Percentiles rank a stretch among this genome's conserved stretches.
These are phyloP conservation scores for Coelinius sp. DNA, from an alignment of 2,888 invertebrate species.

Conservation along the genomic window DNA sequence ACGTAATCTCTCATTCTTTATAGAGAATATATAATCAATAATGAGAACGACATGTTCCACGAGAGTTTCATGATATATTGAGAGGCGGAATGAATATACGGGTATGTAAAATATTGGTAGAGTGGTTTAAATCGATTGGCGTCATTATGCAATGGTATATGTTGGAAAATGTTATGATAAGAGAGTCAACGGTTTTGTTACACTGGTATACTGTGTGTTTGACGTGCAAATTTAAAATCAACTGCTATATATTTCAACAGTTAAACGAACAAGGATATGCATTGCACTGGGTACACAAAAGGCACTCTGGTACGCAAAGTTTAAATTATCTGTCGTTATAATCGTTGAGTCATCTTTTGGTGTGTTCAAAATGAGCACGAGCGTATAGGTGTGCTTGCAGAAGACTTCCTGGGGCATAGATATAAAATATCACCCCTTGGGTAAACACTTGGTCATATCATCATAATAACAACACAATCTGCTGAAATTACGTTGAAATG, in stretches of 20 bases:
- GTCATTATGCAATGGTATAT: neutral
- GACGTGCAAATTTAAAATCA: constrained; percentile 28
- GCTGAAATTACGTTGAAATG: neutral
- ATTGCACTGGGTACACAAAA: constrained; percentile 33
- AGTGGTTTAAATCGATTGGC: constrained; percentile 8
- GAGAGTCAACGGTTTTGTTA: constrained; percentile 11
- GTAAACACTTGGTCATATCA: constrained; percentile 16
- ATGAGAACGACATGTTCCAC: neutral
- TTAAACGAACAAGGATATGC: constrained; percentile 19
- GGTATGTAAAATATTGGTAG: neutral
- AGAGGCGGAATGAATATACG: neutral
- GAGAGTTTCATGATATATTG: neutral
- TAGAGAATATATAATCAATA: neutral
- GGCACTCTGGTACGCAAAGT: neutral
- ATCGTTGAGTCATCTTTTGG: constrained; percentile 40
- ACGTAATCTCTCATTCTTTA: neutral
- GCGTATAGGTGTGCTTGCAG: constrained; percentile 25
- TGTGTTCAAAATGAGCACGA: constrained; percentile 27
- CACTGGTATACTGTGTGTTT: constrained; percentile 27
- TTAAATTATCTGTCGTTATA: constrained; percentile 35
- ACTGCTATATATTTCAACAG: constrained; percentile 16
- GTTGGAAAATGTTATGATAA: constrained; percentile 27
- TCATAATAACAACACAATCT: constrained; percentile 3
- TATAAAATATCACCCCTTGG: constrained; percentile 26
- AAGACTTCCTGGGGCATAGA: constrained; percentile 26